A percentile compares a stretch with the other conserved stretches of the same genome.
Conservation (phyloP, 1,140 invertebrate species). For the Ruditapes philippinarum region DNA sequence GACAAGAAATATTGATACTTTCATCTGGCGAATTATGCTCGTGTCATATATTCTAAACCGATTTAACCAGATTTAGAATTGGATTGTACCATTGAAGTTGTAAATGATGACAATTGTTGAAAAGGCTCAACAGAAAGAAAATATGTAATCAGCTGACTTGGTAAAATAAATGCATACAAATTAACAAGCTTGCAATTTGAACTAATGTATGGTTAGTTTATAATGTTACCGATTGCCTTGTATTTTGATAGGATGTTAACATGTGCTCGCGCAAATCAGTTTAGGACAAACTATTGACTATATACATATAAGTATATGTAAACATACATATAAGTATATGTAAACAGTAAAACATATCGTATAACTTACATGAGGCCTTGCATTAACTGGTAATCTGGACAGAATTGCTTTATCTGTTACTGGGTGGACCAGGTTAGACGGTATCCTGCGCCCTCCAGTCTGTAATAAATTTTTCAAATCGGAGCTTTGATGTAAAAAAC, state of each 20-base stretch:
- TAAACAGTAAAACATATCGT: neutral
- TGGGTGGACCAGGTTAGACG: constrained; percentile 37
- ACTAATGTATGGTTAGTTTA: neutral
- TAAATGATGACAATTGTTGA: no score
- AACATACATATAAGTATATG: no score
- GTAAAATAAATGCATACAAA: neutral
- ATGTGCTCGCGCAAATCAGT: neutral
- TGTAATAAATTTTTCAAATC: neutral
- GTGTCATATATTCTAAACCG: no score
- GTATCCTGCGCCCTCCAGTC: constrained; percentile 64
- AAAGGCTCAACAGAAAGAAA: no score
- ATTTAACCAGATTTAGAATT: no score
- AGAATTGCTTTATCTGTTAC: constrained; percentile 53
- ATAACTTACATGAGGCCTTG: constrained; percentile 4
- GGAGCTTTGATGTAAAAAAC: neutral
- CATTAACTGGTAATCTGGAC: constrained; percentile 23
- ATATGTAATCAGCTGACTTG: no score
- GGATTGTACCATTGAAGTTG: no score
- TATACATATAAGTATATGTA: no score
- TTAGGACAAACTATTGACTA: neutral
- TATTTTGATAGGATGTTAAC: neutral
- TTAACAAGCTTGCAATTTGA: neutral
- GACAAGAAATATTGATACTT: no score
- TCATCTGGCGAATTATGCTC: no score
- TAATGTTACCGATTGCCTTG: neutral